Percentiles rank a stretch among this genome's conserved stretches.
These are phyloP conservation scores for Cyclura pinguis DNA, from an alignment of 2,797 vertebrate species.

Conservation along the genomic window DNA sequence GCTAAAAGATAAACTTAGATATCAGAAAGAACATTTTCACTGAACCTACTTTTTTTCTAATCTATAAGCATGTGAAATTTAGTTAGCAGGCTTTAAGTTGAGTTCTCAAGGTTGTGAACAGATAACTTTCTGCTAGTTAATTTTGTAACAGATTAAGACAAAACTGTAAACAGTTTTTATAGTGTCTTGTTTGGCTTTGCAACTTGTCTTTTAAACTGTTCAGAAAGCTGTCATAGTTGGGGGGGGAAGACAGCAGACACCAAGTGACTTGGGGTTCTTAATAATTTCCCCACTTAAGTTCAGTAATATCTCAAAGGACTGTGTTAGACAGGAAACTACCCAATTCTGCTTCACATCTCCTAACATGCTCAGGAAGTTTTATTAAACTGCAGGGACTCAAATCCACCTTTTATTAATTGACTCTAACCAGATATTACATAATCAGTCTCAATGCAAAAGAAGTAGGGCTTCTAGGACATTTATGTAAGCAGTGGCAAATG, in stretches of 20 bases:
- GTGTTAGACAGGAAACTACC: slow-evolving; percentile 5
- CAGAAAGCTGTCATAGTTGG: background rate
- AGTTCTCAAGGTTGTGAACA: background rate
- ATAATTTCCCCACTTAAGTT: background rate
- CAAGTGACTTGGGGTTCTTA: background rate
- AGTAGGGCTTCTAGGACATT: background rate
- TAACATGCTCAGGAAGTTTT: slow-evolving; percentile 21
- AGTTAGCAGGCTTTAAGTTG: background rate
- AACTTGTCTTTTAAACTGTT: background rate
- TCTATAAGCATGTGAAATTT: background rate
- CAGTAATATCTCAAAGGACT: background rate
- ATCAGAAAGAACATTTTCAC: background rate
- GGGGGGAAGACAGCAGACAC: background rate
- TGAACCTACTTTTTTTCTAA: background rate
- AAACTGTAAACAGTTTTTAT: background rate
- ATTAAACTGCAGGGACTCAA: background rate
- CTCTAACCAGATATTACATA: background rate
- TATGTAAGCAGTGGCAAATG: background rate
- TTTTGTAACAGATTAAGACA: too few relatives aligned
- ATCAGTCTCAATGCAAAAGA: slow-evolving; percentile 10
- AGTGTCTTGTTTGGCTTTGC: background rate
- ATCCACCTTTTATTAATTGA: background rate
- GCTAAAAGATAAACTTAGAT: background rate
- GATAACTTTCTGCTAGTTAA: background rate
- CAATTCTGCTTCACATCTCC: background rate